phyloP scores from a whole-genome alignment of 2,797 vertebrate genomes.

The Uromys caudimaculatus region DNA sequence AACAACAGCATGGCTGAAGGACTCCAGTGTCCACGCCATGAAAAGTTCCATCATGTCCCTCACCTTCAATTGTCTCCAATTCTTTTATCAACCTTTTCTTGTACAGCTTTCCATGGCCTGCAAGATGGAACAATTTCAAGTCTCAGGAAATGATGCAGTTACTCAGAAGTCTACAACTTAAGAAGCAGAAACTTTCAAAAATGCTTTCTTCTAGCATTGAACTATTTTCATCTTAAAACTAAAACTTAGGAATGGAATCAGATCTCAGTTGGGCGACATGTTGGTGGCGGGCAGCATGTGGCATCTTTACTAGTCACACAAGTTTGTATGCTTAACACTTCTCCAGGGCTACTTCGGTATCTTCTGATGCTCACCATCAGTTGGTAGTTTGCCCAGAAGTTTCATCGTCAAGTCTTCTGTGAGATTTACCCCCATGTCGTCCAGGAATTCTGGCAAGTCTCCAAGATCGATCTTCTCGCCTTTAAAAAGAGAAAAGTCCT shows the following conservation, averaged over 20 bases:
- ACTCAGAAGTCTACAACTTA: constrained; percentile 21
- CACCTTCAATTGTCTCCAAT: constrained; percentile 20
- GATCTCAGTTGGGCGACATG: background rate
- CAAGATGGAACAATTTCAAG: constrained; percentile 34
- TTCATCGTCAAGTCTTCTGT: constrained; percentile 40
- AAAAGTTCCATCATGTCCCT: background rate
- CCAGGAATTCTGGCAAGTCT: constrained; percentile 61
- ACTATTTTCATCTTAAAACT: constrained; percentile 28
- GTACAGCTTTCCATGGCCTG: constrained; percentile 48
- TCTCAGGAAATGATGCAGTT: background rate
- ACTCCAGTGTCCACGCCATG: background rate
- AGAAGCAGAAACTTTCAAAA: background rate
- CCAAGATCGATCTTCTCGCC: constrained; percentile 64
- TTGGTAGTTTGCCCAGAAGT: constrained; percentile 44
- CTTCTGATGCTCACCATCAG: constrained; percentile 70
- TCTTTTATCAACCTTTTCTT: constrained; percentile 62
- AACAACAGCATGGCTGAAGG: background rate
- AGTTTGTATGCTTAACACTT: background rate
- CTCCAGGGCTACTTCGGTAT: background rate
- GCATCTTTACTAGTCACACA: background rate
- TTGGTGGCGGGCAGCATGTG: background rate
- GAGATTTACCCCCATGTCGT: constrained; percentile 48
- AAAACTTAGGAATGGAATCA: background rate
- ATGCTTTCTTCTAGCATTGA: background rate
- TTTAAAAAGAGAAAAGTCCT: constrained; percentile 59